Evolutionary conservation across 2,797 vertebrate species (phyloP), one percentile per base, ranked within the genome.

Genomic region (Meda fulgida): DNA sequence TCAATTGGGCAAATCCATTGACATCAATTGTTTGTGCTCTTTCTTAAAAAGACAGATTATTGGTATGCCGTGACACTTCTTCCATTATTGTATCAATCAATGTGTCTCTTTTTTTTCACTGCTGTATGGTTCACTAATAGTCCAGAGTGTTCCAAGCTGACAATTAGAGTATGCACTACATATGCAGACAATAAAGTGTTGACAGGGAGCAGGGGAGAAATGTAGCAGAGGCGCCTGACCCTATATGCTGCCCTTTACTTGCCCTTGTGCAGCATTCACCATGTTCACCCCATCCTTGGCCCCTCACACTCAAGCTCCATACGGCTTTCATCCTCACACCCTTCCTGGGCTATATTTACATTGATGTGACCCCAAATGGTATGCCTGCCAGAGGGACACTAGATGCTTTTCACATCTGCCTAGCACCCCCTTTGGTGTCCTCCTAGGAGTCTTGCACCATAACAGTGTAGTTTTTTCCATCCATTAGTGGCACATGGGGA

Each of bases 341-440:
- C 90, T 81, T 90, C 81, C 9, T 46, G 87, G 86, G 91, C 88
- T 91, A 90, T 89, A 91, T 93, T 94, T 93, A 93, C 90, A 88
- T 89, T 89, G 84, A 78, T 43, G 73, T 92, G 91, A 93, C 91
- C 91, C 90, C 89, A 87, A 88, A 83, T 84, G 89, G 88, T 78
- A 73, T 85, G 90, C 78, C 90, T 88, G 89, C 90, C 88, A 91
- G 91, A 90, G 88, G 83, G 53, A 89, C 31, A 86, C 90, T 90
- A 91, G 92, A 93, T 92, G 90, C 88, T 91, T 93, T 92, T 90
- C 91, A 90, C 89, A 88, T 92, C 90, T 90, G 63, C 73, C 90
- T 90, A 29, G 34, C 87, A 88, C 91, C 89, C 89, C 65, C 87
- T 81, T 84, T 82, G 53, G 81, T 66, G 2, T 23, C 46, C 60